Base-by-base conservation (phyloP, 1,140 invertebrate genomes). In the Zaprionus lachaisei region DNA sequence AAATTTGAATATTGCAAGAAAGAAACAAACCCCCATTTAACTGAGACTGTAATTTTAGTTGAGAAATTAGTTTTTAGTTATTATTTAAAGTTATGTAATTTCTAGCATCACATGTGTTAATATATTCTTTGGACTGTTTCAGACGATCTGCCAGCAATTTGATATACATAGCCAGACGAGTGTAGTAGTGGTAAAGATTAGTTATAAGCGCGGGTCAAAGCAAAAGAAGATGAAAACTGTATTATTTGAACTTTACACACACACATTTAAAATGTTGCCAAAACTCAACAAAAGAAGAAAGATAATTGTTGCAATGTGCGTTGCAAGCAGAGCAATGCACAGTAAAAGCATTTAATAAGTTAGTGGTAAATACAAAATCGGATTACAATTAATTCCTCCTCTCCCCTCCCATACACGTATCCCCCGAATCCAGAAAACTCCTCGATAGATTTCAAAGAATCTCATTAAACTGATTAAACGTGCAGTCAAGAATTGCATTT, bases 31-130 rank as follows among this genome's bases (percentile, higher is more conserved):
- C 63, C 75, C 78, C 57, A 76, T 76, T 72, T 79, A 80, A 87
- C 78, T 89, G 83, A 87, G 83, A 87, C 83, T 87, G 83, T 87
- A 89, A 71, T 83, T 87, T 87, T 89, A 89, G 83, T 87, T 87
- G 65, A 83, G 31, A 75, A 70, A 62, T 55, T 67, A 70, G 47
- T 60, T 70, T 62, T 62, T 38, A 44, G 26, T 12, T 71, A 54
- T 72, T 75, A 72, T 76, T 76, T 76, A 73, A 87, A 87, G 87
- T 87, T 87, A 75, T 87, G 72, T 86, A 77, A 87, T 86, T 86
- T 80, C 57, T 85, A 84, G 76, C 75, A 79, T 76, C 74, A 69
- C 55, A 71, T 82, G 68, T 82, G 71, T 80, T 80, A 77, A 71
- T 63, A 6, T 69, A n/a, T 75, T 70, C 41, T 70, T 70, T 60